Evolutionary conservation across 2,797 vertebrate genomes (phyloP).

Genomic region (Columba guinea): DNA sequence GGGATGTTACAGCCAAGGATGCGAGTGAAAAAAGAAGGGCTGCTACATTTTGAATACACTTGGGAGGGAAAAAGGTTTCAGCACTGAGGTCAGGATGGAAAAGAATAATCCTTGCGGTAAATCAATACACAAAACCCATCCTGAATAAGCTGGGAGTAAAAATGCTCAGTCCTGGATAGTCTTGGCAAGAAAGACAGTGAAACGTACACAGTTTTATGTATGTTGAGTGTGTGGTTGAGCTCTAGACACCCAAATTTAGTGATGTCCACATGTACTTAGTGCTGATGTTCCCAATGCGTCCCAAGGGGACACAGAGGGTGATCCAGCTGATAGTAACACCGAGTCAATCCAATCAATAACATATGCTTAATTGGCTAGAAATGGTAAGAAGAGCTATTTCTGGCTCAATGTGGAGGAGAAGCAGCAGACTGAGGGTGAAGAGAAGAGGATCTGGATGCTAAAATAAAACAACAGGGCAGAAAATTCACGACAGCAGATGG

Average conservation of each 20-base stretch:
- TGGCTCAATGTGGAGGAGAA: not conserved
- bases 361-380: not conserved
- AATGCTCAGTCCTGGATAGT: not conserved
- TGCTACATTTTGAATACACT: not conserved
- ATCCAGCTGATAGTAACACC: not conserved
- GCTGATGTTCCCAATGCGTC: not conserved
- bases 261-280: not conserved
- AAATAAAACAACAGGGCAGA: not conserved
- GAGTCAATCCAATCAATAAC: not conserved
- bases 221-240: not conserved
- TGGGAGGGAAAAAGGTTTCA: not conserved
- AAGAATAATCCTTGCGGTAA: not conserved
- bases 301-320: fast-evolving
- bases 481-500: not conserved
- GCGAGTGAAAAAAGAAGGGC: not conserved
- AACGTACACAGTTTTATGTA: fast-evolving
- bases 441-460: not conserved
- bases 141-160: not conserved
- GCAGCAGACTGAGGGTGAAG: not conserved
- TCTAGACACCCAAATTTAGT: not conserved
- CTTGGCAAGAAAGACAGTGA: not conserved
- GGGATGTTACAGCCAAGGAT: not conserved
- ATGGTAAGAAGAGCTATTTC: not conserved
- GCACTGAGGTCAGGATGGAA: not conserved
- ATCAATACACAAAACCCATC: not conserved